Percentiles rank a stretch among this genome's conserved stretches.
Conservation (phyloP, 2,797 vertebrate species). For the Luscinia luscinia region DNA sequence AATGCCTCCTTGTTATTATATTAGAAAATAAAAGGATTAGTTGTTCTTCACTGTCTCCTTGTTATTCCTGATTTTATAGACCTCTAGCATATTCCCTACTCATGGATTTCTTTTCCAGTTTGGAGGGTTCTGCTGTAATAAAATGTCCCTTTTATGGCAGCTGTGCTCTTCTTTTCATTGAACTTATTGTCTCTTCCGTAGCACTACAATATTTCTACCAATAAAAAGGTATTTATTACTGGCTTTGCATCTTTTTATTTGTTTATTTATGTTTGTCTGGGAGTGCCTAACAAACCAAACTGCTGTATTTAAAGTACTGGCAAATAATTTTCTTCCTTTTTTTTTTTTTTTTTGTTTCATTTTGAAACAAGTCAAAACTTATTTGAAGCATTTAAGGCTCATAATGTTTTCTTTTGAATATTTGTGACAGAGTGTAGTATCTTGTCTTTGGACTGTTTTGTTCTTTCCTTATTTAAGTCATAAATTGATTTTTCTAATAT, state of each 20-base stretch:
- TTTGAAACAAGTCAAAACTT: neutral
- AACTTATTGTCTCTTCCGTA: neutral
- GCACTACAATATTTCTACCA: neutral
- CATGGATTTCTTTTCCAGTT: neutral
- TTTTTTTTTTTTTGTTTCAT: neutral
- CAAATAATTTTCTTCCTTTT: neutral
- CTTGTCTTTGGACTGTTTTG: neutral
- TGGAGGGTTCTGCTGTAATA: neutral
- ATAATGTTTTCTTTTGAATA: neutral
- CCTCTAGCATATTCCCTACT: neutral
- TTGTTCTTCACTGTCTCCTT: neutral
- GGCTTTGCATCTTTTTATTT: neutral
- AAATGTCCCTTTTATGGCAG: neutral
- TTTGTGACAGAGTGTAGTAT: neutral
- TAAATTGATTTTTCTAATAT: conserved; percentile 6
- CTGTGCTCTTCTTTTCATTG: neutral
- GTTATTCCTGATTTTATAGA: neutral
- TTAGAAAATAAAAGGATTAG: neutral
- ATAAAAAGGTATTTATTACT: neutral
- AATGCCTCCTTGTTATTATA: neutral
- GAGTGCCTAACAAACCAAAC: neutral
- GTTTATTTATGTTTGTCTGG: neutral
- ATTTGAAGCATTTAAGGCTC: neutral
- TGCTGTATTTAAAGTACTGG: neutral
- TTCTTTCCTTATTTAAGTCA: neutral